Evolutionary conservation across 1,140 invertebrate species (phyloP), one percentile per base, ranked within the genome.

Genomic region (Maniola jurtina): DNA sequence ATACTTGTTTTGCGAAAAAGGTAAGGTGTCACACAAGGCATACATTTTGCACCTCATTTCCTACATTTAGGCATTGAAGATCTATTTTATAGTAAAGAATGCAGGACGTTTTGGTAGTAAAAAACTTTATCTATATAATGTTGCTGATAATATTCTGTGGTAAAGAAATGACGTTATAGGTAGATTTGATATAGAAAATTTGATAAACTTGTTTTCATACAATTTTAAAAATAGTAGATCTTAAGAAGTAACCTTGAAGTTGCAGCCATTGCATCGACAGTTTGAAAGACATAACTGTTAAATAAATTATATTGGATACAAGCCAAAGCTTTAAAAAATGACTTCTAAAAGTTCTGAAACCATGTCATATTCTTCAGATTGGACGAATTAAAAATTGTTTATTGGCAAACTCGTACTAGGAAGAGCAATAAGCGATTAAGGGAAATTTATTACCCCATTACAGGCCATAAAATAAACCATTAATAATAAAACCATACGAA

Each of bases 261-360:
- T 57, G 38, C 62, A 64, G 42, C n/a, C 62, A 55, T 64, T 64
- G 62, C 62, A 64, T 64, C 54, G 62, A 64, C 55, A 57, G 55
- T 64, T 64, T 64, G 62, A 64, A 64, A 64, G 62, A 64, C 54
- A 57, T 57, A 57, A 64, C 54, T 57, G 54, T 64, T 64, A 64
- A 57, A 64, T 57, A 64, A 64, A 64, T 64, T 64, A 57, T 48
- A 48, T 64, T 64, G 62, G 54, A 64, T 25, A 45, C 6, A 45
- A 10, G 62, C 62, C 62, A 64, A 25, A 35, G 33, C n/a, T 38
- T n/a, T 42, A 40, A 34, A 54, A 56, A 63, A 14, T 45, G 25
- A 34, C 52, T 13, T 55, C 52, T 55, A 16, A 55, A 16, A 16
- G 5, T 34, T 55, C 52, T 55, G 52, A 34, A 33, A 25, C 52